Percentiles rank a stretch among this genome's conserved stretches.
phyloP scores from a whole-genome alignment of 2,113 vertebrate genomes.

The Scatophagus argus region DNA sequence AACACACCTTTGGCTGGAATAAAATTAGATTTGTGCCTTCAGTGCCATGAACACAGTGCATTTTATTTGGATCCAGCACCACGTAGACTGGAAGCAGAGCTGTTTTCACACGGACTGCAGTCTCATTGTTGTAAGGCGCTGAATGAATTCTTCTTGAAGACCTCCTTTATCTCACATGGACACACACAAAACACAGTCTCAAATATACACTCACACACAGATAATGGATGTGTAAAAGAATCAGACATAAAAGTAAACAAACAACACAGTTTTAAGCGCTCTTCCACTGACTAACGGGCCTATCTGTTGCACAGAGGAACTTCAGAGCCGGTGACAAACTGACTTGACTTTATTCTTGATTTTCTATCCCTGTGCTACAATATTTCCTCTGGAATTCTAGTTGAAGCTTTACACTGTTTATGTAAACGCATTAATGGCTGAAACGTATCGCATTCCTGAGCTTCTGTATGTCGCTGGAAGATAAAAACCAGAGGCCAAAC shows the following conservation, averaged over 20 bases:
- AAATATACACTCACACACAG: neutral
- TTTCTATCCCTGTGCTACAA: neutral
- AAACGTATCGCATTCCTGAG: neutral
- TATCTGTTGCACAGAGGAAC: neutral
- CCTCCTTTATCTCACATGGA: neutral
- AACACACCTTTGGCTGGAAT: too few relatives aligned
- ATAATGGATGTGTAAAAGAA: neutral
- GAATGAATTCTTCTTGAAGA: neutral
- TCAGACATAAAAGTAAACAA: conserved; percentile 4
- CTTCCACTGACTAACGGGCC: conserved; percentile 13
- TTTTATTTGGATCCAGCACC: neutral
- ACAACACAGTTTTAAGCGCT: conserved; percentile 3
- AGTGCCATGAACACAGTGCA: neutral
- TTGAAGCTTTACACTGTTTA: neutral
- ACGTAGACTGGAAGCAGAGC: neutral
- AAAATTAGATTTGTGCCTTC: too few relatives aligned
- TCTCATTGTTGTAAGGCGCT: neutral
- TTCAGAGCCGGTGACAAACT: neutral
- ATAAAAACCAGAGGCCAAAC: neutral
- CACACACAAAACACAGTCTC: neutral
- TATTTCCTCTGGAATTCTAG: neutral
- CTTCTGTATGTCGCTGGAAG: neutral
- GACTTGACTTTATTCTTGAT: conserved; percentile 1
- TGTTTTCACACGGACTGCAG: neutral
- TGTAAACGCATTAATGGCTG: neutral